Base-by-base conservation (phyloP, 2,113 vertebrate genomes). In the Ramphastos sulfuratus region DNA sequence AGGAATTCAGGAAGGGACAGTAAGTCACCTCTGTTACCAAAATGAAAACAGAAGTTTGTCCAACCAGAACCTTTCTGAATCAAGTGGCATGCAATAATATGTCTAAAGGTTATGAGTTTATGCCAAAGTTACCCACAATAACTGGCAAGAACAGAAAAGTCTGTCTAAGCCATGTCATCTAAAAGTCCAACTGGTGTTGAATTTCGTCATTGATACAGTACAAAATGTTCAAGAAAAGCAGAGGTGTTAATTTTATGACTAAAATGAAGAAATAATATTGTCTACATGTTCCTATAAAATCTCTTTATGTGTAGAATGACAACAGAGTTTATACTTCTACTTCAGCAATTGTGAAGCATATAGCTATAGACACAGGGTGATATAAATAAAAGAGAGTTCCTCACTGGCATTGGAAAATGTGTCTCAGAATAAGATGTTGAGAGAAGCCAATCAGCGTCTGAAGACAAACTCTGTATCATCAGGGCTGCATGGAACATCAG, bases 11-110 rank as follows among this genome's bases (percentile, higher is more conserved):
- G 87, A 94, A 94, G 87, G 85, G 85, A 94, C 89, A 93, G 73
- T 75, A 94, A 95, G 87, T 90, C 93, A 95, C 87, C 91, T 75
- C 61, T 94, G 63, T 81, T 96, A 95, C 94, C 93, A 78, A 91
- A 94, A 60, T 24, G 50, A n/a, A 96, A 96, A 96, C 77, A 93
- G 30, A 91, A 54, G 74, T 94, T 83, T 91, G 37, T 87, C 61
- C 89, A 94, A n/a, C 14, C 33, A 82, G 87, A 92, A 75, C 19
- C 37, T 75, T 82, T 83, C 61, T 81, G 88, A 83, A 94, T 63
- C 91, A 93, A 73, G 58, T 95, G 91, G 61, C 85, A 72, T 1
- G 15, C 73, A 91, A 73, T 5, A 50, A 21, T 42, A 14, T n/a
- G 19, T 74, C 91, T 89, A 63, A 93, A 95, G 75, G 89, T 95